Evolutionary conservation across 2,113 vertebrate genomes (phyloP).

Genomic region (Pardalotus punctatus): DNA sequence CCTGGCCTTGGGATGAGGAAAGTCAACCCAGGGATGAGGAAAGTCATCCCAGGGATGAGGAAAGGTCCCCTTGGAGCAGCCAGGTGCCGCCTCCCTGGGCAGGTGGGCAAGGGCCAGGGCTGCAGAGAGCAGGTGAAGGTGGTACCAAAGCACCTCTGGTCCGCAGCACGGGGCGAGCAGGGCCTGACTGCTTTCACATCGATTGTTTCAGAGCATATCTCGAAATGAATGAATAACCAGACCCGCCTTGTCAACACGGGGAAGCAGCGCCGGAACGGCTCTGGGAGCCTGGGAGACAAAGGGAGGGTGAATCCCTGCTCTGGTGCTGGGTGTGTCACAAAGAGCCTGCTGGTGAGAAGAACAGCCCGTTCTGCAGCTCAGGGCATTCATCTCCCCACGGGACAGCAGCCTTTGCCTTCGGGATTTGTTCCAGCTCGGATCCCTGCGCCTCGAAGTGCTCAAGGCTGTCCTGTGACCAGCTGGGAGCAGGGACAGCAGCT

Average conservation of each 20-base stretch:
- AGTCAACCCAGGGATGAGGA: too few relatives aligned
- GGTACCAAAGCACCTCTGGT: not conserved
- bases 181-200: not conserved
- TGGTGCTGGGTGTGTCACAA: not conserved
- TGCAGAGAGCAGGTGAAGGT: not conserved
- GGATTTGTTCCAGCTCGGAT: fast-evolving
- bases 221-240: not conserved
- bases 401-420: not conserved
- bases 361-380: fast-evolving
- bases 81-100: not conserved
- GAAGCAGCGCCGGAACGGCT: not conserved
- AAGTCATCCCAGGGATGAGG: too few relatives aligned
- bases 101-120: fast-evolving
- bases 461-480: not conserved
- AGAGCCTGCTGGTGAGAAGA: not conserved
- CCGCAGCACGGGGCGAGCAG: not conserved
- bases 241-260: not conserved
- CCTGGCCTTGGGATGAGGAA: not conserved
- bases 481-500: not conserved
- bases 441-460: not conserved
- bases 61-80: not conserved
- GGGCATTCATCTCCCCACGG: not conserved
- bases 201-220: not conserved
- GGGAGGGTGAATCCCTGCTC: not conserved
- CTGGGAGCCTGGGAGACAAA: not conserved